A percentile compares a stretch with the other conserved stretches of the same genome.
phyloP scores from a whole-genome alignment of 2,797 vertebrate species.

The Scolopax rusticola region DNA sequence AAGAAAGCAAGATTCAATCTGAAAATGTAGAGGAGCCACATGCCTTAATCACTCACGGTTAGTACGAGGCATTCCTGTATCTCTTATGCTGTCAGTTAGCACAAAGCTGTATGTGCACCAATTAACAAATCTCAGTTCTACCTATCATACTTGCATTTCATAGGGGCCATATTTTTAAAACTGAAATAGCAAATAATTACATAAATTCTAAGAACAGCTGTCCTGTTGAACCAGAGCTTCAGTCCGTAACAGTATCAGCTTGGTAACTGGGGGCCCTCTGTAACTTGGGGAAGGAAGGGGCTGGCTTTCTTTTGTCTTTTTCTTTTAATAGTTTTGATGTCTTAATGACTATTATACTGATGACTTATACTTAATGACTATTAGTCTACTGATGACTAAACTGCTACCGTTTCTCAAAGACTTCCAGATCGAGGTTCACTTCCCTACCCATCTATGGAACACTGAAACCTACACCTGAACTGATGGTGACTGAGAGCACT shows the following conservation, averaged over 20 bases:
- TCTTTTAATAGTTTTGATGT: neutral
- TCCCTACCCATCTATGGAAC: neutral
- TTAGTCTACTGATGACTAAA: neutral
- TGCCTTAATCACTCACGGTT: neutral
- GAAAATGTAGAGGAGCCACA: neutral
- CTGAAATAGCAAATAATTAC: neutral
- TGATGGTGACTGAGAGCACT: neutral
- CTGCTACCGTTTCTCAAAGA: neutral
- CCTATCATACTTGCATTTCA: neutral
- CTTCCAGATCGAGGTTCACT: neutral
- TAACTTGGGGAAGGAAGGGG: neutral
- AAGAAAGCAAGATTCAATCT: neutral
- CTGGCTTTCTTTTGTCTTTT: neutral
- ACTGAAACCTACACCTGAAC: neutral
- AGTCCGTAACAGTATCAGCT: fast-evolving
- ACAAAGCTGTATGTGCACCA: neutral
- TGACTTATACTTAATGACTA: neutral
- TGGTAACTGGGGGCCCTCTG: neutral
- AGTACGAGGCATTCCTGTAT: neutral
- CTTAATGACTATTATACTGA: neutral
- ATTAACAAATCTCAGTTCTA: neutral
- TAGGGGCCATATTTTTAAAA: neutral
- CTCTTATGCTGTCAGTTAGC: neutral
- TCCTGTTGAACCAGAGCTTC: neutral
- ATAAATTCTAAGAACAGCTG: neutral